A percentile compares a stretch with the other conserved stretches of the same genome.
These are phyloP conservation scores for Phaonia tiefii DNA, from an alignment of 2,888 invertebrate species.

Conservation along the genomic window DNA sequence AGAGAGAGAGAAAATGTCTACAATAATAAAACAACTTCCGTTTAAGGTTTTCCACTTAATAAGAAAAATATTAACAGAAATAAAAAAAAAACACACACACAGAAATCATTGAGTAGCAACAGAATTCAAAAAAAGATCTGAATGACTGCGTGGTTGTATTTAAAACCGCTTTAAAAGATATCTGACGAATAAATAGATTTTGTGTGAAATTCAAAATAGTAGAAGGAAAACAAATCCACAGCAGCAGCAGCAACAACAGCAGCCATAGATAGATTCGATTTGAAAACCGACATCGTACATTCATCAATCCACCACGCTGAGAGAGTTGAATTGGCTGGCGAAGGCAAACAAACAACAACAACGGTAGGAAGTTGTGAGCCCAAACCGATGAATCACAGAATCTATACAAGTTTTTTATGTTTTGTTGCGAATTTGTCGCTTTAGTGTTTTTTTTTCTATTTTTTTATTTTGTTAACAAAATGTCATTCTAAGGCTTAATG, in stretches of 20 bases:
- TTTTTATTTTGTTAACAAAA: too few species aligned
- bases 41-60: conserved; percentile 65
- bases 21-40: conserved; percentile 62
- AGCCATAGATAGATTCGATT: conserved; percentile 1
- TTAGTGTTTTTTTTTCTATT: conserved; percentile 28
- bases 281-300: conserved; percentile 21
- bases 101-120: background rate
- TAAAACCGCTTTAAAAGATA: conserved; percentile 65
- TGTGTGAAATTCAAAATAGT: conserved; percentile 40
- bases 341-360: conserved; percentile 43
- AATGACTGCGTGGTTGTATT: conserved; percentile 65
- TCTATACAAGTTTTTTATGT: conserved; percentile 39
- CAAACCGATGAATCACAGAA: conserved; percentile 62
- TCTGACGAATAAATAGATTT: conserved; percentile 56
- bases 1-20: background rate
- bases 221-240: conserved; percentile 5
- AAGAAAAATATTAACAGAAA: conserved; percentile 17
- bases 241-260: conserved; percentile 1
- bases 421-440: conserved; percentile 11
- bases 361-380: conserved; percentile 62
- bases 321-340: conserved; percentile 12
- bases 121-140: conserved; percentile 1
- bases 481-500: conserved; percentile 42
- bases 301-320: conserved; percentile 50
- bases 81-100: conserved; percentile 35